These are phyloP conservation scores for Bovichtus variegatus DNA, from an alignment of 2,797 vertebrate species.

Conservation along the genomic window DNA sequence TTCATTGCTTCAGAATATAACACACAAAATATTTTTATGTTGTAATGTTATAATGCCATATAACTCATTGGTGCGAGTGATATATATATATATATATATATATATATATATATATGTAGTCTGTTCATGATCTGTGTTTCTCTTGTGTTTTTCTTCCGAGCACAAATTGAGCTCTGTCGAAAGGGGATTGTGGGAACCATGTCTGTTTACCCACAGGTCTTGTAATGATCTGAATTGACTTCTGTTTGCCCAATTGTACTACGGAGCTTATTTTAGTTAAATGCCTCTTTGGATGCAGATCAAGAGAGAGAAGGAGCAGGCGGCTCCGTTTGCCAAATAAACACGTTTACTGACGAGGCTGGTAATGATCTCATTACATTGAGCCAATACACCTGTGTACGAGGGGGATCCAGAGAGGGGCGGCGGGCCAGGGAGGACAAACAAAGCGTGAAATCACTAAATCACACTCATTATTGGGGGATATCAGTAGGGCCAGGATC, in stretches of 20 bases:
- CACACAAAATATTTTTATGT: conserved; percentile 35
- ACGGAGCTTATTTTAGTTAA: conserved; percentile 81
- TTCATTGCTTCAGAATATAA: conserved; percentile 30
- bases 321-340: conserved; percentile 80
- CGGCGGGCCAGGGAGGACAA: conserved; percentile 81
- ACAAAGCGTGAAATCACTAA: conserved; percentile 89
- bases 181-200: conserved; percentile 58
- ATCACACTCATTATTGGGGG: conserved; percentile 86
- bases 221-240: conserved; percentile 81
- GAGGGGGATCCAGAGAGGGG: conserved; percentile 76
- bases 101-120: too few relatives aligned
- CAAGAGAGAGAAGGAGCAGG: conserved; percentile 71
- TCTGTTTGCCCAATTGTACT: conserved; percentile 78
- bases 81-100: too few relatives aligned
- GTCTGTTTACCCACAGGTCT: conserved; percentile 74
- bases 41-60: conserved; percentile 3
- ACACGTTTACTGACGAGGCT: conserved; percentile 81
- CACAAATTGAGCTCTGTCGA: conserved; percentile 42
- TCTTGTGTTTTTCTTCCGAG: conserved; percentile 13
- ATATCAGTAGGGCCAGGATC: conserved; percentile 82
- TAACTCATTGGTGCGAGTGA: conserved; percentile 13
- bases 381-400: conserved; percentile 86
- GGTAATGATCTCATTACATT: conserved; percentile 86
- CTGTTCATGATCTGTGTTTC: conserved; percentile 12
- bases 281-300: conserved; percentile 84